These are phyloP conservation scores for Uropsilus gracilis DNA, from an alignment of 2,113 vertebrate genomes.

Conservation along the genomic window DNA sequence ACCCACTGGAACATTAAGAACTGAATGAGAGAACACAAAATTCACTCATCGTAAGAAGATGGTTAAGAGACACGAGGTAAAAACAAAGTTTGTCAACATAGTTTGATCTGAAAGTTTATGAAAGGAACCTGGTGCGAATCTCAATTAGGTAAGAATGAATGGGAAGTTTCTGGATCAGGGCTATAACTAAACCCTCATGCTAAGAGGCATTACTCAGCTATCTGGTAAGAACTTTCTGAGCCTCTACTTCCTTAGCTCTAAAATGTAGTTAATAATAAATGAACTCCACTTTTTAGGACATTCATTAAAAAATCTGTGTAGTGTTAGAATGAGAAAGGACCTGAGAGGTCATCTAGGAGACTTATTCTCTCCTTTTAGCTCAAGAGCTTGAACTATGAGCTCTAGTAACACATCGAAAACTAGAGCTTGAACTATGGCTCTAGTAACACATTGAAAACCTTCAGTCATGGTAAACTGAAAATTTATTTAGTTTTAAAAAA, in stretches of 20 bases:
- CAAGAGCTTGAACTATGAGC: background rate
- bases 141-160: background rate
- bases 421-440: background rate
- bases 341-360: background rate
- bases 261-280: slow-evolving; percentile 39
- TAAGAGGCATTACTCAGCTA: background rate
- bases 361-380: background rate
- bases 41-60: background rate
- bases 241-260: background rate
- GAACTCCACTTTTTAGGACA: background rate
- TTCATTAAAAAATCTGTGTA: background rate
- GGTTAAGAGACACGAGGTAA: background rate
- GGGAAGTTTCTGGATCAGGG: background rate
- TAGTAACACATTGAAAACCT: background rate
- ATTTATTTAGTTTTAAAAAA: background rate
- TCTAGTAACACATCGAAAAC: background rate
- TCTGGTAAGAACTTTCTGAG: background rate
- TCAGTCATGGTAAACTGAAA: background rate
- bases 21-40: background rate
- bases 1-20: background rate
- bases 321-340: background rate
- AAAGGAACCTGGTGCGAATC: background rate
- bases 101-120: background rate
- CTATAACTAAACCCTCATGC: background rate
- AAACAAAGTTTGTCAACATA: background rate